Percentiles rank a stretch among this genome's conserved stretches.
Evolutionary conservation across 2,888 invertebrate genomes (phyloP).

Genomic region (Beris chalybata): DNA sequence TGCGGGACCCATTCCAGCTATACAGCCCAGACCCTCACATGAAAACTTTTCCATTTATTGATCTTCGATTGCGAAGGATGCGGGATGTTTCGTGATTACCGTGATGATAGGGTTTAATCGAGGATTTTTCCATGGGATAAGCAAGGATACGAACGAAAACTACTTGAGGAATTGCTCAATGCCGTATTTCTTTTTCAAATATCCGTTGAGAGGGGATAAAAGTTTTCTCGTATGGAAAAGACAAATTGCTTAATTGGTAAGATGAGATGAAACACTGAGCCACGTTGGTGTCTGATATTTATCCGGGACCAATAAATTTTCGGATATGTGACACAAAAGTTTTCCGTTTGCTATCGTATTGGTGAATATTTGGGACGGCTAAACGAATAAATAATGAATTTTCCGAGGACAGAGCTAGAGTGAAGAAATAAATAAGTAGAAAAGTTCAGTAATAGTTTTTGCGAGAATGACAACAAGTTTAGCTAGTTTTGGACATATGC

Average conservation of each 20-base stretch:
- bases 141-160: too few relatives aligned
- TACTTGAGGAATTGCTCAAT: too few relatives aligned
- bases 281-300: constrained; percentile 6
- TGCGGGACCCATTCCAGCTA: constrained; percentile 23
- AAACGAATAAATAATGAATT: too few relatives aligned
- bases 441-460: too few relatives aligned
- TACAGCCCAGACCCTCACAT: background rate
- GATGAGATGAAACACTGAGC: constrained; percentile 1
- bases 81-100: constrained; percentile 36
- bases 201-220: constrained; percentile 5
- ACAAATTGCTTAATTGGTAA: constrained; percentile 18
- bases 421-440: too few relatives aligned
- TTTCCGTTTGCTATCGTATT: background rate
- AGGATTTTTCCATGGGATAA: background rate
- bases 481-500: too few relatives aligned
- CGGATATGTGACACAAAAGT: background rate
- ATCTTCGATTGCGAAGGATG: constrained; percentile 30
- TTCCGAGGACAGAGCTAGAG: too few relatives aligned
- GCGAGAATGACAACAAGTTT: too few relatives aligned
- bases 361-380: too few relatives aligned
- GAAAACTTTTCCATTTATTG: constrained; percentile 34
- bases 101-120: constrained; percentile 31
- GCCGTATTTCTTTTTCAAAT: constrained; percentile 9
- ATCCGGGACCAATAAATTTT: constrained; percentile 18
- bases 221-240: constrained; percentile 10